Evolutionary conservation across 2,113 vertebrate genomes (phyloP).

Genomic region (Dromas ardeola): DNA sequence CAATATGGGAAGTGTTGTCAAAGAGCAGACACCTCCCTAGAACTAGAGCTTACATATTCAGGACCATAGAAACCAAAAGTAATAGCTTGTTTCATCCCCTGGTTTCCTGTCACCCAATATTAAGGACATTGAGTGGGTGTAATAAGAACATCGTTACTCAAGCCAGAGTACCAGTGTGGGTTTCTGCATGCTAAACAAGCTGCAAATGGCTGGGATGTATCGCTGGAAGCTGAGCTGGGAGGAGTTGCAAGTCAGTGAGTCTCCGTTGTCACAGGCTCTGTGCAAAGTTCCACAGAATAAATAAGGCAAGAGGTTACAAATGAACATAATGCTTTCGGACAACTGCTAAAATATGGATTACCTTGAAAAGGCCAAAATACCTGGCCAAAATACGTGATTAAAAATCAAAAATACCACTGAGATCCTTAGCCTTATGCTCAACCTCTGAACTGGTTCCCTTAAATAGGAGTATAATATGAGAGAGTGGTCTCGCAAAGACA

Average conservation of each 20-base stretch:
- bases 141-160: neutral
- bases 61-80: neutral
- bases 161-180: neutral
- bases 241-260: neutral
- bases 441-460: neutral
- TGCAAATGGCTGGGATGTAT: neutral
- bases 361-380: neutral
- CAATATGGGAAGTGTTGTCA: constrained; percentile 26
- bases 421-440: neutral
- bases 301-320: neutral
- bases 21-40: neutral
- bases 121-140: neutral
- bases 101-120: neutral
- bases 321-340: neutral
- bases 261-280: neutral
- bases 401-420: neutral
- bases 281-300: neutral
- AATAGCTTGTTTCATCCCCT: neutral
- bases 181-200: neutral
- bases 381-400: neutral
- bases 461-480: neutral
- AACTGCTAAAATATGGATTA: neutral
- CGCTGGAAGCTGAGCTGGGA: neutral
- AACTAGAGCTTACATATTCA: neutral
- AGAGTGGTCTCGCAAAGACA: neutral